phyloP scores from a whole-genome alignment of 2,888 invertebrate species.

The Philhelius pedissequus region DNA sequence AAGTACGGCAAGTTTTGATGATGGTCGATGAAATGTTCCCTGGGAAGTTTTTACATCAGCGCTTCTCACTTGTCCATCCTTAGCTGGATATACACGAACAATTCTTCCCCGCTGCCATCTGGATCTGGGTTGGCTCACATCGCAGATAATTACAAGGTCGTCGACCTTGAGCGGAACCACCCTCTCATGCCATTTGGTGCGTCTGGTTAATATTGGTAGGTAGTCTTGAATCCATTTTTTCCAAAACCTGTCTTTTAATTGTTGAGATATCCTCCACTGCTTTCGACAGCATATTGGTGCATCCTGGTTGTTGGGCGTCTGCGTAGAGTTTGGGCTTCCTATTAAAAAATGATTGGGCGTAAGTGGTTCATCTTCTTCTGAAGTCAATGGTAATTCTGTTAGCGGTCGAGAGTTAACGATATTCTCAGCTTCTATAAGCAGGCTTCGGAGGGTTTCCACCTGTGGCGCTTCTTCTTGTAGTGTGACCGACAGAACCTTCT shows the following conservation, averaged over 20 bases:
- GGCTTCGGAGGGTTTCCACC: conserved; percentile 22
- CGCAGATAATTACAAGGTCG: no score
- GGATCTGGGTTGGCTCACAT: conserved; percentile 32
- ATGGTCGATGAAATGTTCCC: conserved; percentile 41
- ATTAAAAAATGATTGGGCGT: conserved; percentile 52
- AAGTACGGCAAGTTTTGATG: conserved; percentile 44
- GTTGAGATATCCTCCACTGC: conserved; percentile 22
- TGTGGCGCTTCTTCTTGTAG: conserved; percentile 11
- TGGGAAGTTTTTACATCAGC: conserved; percentile 38
- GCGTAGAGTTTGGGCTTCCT: conserved; percentile 1
- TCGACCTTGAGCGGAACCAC: conserved; percentile 16
- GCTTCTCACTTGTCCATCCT: conserved; percentile 55
- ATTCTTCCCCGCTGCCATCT: conserved; percentile 55
- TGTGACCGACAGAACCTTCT: background rate
- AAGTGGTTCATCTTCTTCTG: conserved; percentile 17
- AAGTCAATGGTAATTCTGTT: conserved; percentile 24
- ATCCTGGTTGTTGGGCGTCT: background rate
- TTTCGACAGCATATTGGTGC: background rate
- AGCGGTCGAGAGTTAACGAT: conserved; percentile 41
- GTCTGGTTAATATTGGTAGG: background rate
- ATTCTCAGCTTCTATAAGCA: conserved; percentile 26
- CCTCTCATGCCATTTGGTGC: background rate
- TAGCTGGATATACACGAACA: background rate
- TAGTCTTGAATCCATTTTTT: conserved; percentile 25
- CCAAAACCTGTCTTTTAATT: conserved; percentile 31